These are phyloP conservation scores for Periophthalmodon schlosseri DNA, from an alignment of 2,113 vertebrate species.

Conservation along the genomic window DNA sequence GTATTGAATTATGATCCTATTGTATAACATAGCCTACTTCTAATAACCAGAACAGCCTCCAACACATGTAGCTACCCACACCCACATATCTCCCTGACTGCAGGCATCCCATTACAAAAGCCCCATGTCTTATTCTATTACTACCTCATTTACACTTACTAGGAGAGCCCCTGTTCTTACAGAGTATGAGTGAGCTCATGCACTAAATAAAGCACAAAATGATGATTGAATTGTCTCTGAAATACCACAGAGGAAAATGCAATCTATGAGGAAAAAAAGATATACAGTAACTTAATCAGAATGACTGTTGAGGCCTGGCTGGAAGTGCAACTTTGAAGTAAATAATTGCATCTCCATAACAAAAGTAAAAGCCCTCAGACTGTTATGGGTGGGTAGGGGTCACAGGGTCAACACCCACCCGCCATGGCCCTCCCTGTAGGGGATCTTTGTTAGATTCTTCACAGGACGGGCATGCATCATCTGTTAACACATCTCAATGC, in stretches of 20 bases:
- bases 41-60: conserved; percentile 4
- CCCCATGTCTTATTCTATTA: conserved; percentile 13
- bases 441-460: conserved; percentile 41
- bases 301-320: neutral
- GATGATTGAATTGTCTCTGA: neutral
- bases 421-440: conserved; percentile 6
- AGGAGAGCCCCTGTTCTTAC: neutral
- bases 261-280: neutral
- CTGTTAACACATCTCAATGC: conserved; percentile 62
- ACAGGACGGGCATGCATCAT: conserved; percentile 42
- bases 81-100: conserved; percentile 12
- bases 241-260: neutral
- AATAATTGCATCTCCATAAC: neutral
- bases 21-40: neutral
- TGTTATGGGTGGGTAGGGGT: conserved; percentile 11
- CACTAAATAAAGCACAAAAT: conserved; percentile 1
- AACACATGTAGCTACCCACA: neutral
- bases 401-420: neutral
- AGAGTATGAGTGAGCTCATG: neutral
- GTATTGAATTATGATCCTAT: neutral
- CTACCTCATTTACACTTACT: conserved; percentile 30
- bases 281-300: neutral
- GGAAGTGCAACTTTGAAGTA: neutral
- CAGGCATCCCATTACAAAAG: conserved; percentile 1
- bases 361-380: neutral